These are phyloP conservation scores for Pachyramphus minor DNA, from an alignment of 2,113 vertebrate genomes.

Conservation along the genomic window DNA sequence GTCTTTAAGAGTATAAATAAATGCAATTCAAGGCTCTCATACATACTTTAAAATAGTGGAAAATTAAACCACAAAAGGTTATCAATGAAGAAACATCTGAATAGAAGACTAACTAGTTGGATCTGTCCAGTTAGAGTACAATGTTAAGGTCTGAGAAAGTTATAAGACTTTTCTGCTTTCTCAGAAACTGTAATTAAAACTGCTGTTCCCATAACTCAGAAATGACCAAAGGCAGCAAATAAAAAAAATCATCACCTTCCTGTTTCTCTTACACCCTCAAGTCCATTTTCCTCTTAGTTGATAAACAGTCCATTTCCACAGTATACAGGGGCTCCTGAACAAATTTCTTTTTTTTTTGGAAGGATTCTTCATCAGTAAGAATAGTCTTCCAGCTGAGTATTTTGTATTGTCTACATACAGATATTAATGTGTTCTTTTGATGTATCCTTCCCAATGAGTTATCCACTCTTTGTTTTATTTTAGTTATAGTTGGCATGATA, in stretches of 20 bases:
- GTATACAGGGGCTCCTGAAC: neutral
- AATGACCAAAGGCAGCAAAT: neutral
- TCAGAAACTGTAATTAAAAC: neutral
- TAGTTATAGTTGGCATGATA: neutral
- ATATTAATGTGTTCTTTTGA: neutral
- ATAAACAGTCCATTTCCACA: neutral
- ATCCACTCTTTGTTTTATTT: neutral
- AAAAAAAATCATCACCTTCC: neutral
- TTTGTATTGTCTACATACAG: neutral
- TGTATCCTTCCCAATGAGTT: neutral
- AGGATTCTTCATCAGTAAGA: neutral
- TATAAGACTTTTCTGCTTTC: neutral
- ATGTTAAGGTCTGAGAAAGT: neutral
- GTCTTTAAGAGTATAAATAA: neutral
- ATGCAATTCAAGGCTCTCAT: neutral
- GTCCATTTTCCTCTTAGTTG: neutral
- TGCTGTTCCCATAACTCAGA: neutral
- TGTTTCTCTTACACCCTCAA: neutral
- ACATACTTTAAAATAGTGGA: neutral
- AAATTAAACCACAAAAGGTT: neutral
- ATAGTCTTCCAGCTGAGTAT: neutral
- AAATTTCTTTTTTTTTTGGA: neutral
- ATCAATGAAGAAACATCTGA: neutral
- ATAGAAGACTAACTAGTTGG: neutral
- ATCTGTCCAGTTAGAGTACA: neutral